These are phyloP conservation scores for Vicugna pacos DNA, from an alignment of 2,113 vertebrate genomes.

Conservation along the genomic window DNA sequence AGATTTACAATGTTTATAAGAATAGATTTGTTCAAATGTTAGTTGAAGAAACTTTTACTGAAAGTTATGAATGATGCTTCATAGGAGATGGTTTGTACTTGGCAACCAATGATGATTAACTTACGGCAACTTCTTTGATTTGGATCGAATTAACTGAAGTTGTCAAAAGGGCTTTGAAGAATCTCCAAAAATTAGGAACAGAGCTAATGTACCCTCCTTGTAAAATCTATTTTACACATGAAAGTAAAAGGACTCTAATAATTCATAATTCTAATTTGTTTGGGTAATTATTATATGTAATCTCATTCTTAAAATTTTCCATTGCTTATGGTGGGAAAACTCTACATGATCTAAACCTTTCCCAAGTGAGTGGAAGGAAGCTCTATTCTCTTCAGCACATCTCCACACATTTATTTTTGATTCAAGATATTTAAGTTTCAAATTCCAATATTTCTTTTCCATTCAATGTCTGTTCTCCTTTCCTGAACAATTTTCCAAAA, in stretches of 20 bases:
- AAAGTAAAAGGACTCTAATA: neutral
- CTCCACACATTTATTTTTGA: neutral
- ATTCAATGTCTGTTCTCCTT: neutral
- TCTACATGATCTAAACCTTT: neutral
- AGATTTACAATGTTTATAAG: neutral
- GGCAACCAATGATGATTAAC: neutral
- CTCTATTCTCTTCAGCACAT: neutral
- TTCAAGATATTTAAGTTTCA: neutral
- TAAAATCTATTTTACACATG: neutral
- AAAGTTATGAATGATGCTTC: neutral
- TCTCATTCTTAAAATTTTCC: neutral
- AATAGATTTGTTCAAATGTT: neutral
- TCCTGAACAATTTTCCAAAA: neutral
- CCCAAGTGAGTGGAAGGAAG: too few species aligned
- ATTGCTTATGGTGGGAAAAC: neutral
- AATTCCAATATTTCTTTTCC: neutral
- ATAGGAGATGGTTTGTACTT: neutral
- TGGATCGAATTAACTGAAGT: neutral
- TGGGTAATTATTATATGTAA: neutral
- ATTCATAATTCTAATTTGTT: neutral
- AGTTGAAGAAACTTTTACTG: neutral
- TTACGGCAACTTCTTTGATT: neutral
- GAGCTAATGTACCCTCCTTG: neutral
- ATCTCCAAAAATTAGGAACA: neutral
- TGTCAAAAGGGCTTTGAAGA: neutral